A percentile compares a stretch with the other conserved stretches of the same genome.
Conservation (phyloP, 2,797 vertebrate species). For the Synanceia verrucosa region DNA sequence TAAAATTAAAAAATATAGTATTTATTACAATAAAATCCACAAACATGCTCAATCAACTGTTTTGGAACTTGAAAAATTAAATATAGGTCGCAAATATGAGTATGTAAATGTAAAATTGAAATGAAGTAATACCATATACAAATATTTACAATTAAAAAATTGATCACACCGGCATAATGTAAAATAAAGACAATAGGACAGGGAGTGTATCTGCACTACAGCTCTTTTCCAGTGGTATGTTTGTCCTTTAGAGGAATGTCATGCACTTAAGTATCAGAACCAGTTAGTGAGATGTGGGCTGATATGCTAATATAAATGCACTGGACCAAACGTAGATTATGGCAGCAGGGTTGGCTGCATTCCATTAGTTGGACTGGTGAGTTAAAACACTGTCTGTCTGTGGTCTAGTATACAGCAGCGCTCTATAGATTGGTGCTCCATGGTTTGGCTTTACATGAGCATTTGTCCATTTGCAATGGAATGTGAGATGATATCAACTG, state of each 20-base stretch:
- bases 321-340: not conserved
- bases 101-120: too few species aligned
- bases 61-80: too few species aligned
- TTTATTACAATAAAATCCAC: too few species aligned
- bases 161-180: too few species aligned
- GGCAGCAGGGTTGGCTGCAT: not conserved
- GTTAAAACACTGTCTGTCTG: slow-evolving; percentile 8
- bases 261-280: not conserved
- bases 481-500: slow-evolving; percentile 30
- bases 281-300: not conserved
- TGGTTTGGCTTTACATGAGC: slow-evolving; percentile 6
- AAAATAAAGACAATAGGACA: not conserved
- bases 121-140: too few species aligned
- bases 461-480: slow-evolving; percentile 33
- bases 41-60: too few species aligned
- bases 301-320: not conserved
- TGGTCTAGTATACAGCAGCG: not conserved
- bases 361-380: not conserved
- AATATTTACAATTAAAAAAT: too few species aligned
- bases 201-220: not conserved
- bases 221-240: slow-evolving; percentile 4
- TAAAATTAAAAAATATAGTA: too few species aligned
- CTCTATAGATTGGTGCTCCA: slow-evolving; percentile 3
- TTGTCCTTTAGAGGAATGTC: not conserved
- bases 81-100: too few species aligned